Conservation (phyloP, 1,140 invertebrate species). For the Prorops nasuta region DNA sequence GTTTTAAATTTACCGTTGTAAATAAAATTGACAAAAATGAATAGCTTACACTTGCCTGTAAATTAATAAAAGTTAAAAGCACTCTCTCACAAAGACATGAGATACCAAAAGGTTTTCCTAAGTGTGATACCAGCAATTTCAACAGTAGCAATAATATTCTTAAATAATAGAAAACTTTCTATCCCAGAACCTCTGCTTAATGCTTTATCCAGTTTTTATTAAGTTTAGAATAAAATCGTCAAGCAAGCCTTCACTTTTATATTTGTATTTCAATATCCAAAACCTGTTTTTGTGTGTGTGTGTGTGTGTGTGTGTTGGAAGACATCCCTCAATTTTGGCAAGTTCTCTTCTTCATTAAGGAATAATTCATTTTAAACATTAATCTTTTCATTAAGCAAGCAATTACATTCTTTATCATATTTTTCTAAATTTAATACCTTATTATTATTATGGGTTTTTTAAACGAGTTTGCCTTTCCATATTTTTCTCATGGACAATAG, state of each 20-base stretch:
- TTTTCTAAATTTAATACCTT: no score
- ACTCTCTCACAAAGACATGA: neutral
- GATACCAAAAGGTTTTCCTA: neutral
- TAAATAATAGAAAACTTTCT: constrained; percentile 16
- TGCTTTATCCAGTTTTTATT: constrained; percentile 17
- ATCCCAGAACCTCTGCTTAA: constrained; percentile 18
- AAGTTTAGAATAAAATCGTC: constrained; percentile 7
- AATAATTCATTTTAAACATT: no score
- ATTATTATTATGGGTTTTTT: no score
- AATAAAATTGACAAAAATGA: neutral
- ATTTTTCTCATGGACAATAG: no score
- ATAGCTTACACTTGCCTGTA: constrained; percentile 2
- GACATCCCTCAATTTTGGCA: no score
- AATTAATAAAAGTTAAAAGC: constrained; percentile 1
- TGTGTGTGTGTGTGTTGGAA: no score
- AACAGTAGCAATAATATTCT: constrained; percentile 10
- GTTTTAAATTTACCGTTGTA: neutral
- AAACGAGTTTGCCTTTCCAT: no score
- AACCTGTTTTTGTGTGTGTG: no score
- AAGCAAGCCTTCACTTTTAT: constrained; percentile 8
- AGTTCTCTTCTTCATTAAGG: no score
- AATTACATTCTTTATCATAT: no score
- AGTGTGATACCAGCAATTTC: neutral
- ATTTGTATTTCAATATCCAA: constrained; percentile 4
- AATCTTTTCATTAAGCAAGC: no score